Percentiles rank a stretch among this genome's conserved stretches.
Evolutionary conservation across 2,797 vertebrate species (phyloP).

Genomic region (Enteromius unitaeniatus): DNA sequence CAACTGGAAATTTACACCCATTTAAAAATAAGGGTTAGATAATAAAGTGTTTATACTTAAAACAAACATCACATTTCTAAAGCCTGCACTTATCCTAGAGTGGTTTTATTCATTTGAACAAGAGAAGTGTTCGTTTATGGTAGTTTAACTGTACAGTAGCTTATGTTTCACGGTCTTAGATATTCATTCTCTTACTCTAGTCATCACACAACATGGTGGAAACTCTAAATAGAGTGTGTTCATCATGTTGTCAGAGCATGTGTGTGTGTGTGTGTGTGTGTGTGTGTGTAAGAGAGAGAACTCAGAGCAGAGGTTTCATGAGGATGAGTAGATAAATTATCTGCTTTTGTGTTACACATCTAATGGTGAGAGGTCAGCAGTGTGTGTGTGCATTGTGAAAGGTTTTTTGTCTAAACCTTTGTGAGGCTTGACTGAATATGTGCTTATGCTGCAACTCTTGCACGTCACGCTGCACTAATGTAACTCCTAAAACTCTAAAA

Average conservation of each 20-base stretch:
- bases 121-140: conserved; percentile 1
- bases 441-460: conserved; percentile 41
- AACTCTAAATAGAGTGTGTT: background rate
- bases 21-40: background rate
- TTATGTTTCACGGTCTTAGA: conserved; percentile 2
- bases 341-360: conserved; percentile 45
- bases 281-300: conserved; percentile 30
- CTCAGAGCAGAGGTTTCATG: conserved; percentile 32
- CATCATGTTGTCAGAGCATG: conserved; percentile 28
- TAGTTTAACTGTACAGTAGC: background rate
- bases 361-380: conserved; percentile 43
- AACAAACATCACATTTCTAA: conserved; percentile 22
- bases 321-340: conserved; percentile 56
- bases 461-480: conserved; percentile 58
- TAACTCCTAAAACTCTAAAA: conserved; percentile 63
- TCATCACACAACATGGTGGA: conserved; percentile 1
- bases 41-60: background rate
- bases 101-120: background rate
- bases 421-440: conserved; percentile 20
- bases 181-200: background rate
- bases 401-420: conserved; percentile 38
- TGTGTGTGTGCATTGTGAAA: conserved; percentile 46
- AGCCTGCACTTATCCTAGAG: background rate
- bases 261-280: background rate
- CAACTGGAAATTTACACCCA: background rate